Base-by-base conservation (phyloP, 2,797 vertebrate genomes). In the Botia kubotai region DNA sequence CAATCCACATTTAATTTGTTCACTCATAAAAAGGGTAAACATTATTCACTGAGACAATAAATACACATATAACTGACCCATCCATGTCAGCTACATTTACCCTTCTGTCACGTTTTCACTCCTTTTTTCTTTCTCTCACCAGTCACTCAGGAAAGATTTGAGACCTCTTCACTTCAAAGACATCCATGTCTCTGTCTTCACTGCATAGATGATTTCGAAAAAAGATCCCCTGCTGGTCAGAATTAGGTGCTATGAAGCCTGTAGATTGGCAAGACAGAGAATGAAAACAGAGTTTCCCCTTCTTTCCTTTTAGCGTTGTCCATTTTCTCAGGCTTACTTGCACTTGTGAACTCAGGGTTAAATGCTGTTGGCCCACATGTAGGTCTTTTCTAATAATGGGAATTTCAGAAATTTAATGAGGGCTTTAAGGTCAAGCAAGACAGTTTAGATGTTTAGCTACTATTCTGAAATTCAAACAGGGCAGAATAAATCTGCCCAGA, bases 161-260 rank as follows among this genome's bases (percentile, higher is more conserved):
- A 76, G 63, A 75, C 53, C 70, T 70, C 21, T 66, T 81, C 63
- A 53, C 67, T 80, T 39, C 60, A 70, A 69, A 67, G 16, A 17
- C 23, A 68, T 33, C 52, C 14, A 2, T 80, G 63, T 74, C 39
- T 58, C 36, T 63, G 57, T 58, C 29, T 58, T 74, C 26, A 67
- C 57, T 67, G 57, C n/a, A 79, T 62, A 81, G 57, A 82, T 68
- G 74, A 67, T n/a, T 81, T 80, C 82, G 57, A 77, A 36, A 77
- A 36, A 65, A 43, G 57, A 58, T 72, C 46, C 77, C 43, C 75
- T 4, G 75, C 78, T 65, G 72, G 43, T 81, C 67, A 66, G 65
- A 76, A 82, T 81, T 75, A 84, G 75, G 26, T 79, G 62, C 77
- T 60, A 53, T 67, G 78, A 87, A 81, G 83, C 39, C 63, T 71